phyloP scores from a whole-genome alignment of 2,113 vertebrate species.

The Strix uralensis region DNA sequence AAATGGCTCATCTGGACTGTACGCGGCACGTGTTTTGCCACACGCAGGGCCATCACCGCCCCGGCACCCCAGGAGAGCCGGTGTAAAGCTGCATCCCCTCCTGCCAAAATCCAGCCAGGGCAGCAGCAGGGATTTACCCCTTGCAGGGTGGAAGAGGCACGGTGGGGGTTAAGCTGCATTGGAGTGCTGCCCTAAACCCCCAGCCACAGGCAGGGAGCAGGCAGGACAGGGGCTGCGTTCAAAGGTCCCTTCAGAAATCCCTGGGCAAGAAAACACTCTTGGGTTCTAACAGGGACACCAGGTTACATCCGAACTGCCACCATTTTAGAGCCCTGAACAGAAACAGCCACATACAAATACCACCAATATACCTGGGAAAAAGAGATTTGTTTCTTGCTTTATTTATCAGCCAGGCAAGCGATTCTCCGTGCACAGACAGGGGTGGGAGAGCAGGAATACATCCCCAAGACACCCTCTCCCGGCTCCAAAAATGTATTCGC shows the following conservation, averaged over 20 bases:
- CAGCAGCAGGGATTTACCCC: not conserved
- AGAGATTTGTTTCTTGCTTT: not conserved
- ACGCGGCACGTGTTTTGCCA: rapidly evolving
- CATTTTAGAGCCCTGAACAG: not conserved
- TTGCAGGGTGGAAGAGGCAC: rapidly evolving
- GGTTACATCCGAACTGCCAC: rapidly evolving
- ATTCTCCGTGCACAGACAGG: not conserved
- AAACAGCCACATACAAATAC: not conserved
- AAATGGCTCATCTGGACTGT: rapidly evolving
- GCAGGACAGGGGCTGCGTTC: rapidly evolving
- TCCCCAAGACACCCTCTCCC: not conserved
- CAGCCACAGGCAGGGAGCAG: not conserved
- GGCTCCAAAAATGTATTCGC: not conserved
- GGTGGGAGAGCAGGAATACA: not conserved
- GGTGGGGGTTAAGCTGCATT: rapidly evolving
- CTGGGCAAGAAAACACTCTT: not conserved
- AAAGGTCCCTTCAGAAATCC: not conserved
- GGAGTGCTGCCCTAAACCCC: not conserved
- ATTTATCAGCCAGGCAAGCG: not conserved
- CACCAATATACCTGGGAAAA: not conserved
- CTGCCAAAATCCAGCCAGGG: not conserved
- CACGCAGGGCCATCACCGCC: rapidly evolving
- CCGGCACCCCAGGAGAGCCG: rapidly evolving
- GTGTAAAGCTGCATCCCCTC: not conserved
- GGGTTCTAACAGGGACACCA: not conserved